Base-by-base conservation (phyloP, 2,113 vertebrate species). In the Ictalurus punctatus region DNA sequence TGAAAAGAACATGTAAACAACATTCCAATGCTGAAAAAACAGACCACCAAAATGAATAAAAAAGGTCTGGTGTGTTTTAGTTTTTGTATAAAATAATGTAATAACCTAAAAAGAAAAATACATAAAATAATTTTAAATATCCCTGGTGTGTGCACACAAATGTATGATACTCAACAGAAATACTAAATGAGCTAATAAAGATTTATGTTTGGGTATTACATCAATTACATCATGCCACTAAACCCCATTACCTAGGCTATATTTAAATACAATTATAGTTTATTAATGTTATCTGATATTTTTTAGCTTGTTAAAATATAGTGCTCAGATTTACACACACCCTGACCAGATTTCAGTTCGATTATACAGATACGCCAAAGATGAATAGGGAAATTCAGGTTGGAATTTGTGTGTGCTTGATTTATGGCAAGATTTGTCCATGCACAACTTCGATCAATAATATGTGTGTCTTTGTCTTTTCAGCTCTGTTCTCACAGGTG, bases 401-500 rank as follows among this genome's bases (percentile, higher is more conserved):
- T 69, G 67, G 67, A 71, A 40, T 76, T 80, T 56, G 27, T 83
- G 23, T 25, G 40, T 27, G 21, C 34, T 40, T 61, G 4, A 61
- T 40, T 63, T 1, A 40, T 61, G 1, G 21, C 2, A 23, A 44
- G 10, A 63, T 63, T 7, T 63, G 21, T 27, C 14, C 13, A 27
- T 63, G 58, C 10, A 63, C 10, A 61, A 37, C 21, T 23, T 58
- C 25, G 21, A 61, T 37, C 4, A 82, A 59, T 82, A 82, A 12
- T 82, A 30, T 44, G 37, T 34, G 40, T 44, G 27, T 63, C 13
- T 78, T 67, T 90, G 54, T 89, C 2, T 94, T 86, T 94, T 87
- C 91, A 99, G 97, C 96, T 6, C 93, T 97, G 61, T 96, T 96
- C 0, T 98, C 99, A 93, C 98, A 98, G 94, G 96, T 98, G 92